These are phyloP conservation scores for Larimichthys crocea DNA, from an alignment of 2,113 vertebrate species.

Conservation along the genomic window DNA sequence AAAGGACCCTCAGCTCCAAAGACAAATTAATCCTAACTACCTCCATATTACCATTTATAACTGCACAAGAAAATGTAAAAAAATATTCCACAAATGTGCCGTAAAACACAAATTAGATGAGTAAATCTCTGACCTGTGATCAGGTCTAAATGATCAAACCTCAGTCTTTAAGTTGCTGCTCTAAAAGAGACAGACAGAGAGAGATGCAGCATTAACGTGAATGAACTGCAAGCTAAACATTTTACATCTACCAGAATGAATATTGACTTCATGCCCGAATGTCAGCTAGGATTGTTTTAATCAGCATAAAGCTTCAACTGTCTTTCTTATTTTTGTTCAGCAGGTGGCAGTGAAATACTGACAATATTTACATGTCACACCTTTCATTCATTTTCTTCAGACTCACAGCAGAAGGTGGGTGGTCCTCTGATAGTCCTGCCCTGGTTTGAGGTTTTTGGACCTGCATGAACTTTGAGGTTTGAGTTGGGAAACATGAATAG, in stretches of 20 bases:
- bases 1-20: not conserved
- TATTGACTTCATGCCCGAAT: not conserved
- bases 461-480: not conserved
- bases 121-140: not conserved
- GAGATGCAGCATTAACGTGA: too few species aligned
- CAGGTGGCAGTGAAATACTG: constrained; percentile 53
- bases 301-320: not conserved
- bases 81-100: not conserved
- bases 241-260: not conserved
- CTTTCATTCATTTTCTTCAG: not conserved
- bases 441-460: not conserved
- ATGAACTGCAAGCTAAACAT: not conserved
- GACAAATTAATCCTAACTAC: not conserved
- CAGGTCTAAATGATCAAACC: not conserved
- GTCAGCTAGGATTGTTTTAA: not conserved
- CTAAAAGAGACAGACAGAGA: not conserved
- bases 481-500: not conserved
- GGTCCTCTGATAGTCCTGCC: not conserved
- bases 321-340: not conserved
- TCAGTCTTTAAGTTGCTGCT: not conserved
- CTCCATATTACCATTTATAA: not conserved
- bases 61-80: not conserved
- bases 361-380: constrained; percentile 20
- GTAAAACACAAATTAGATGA: not conserved
- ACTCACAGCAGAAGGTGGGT: constrained; percentile 4